Conservation (phyloP, 2,888 invertebrate species). For the Harpalus rubripes region DNA sequence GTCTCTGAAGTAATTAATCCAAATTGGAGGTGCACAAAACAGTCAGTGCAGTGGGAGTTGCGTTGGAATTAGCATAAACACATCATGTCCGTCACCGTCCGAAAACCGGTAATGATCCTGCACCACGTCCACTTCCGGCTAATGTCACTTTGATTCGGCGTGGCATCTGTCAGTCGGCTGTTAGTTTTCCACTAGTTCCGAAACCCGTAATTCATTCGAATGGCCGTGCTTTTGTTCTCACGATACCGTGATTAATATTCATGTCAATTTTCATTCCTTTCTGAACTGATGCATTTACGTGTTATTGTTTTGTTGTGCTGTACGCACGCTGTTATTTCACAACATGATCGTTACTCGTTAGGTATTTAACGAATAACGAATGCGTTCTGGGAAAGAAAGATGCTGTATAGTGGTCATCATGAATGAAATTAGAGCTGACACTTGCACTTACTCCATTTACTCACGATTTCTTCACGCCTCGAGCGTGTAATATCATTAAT, state of each 20-base stretch:
- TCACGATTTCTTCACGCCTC: constrained; percentile 1
- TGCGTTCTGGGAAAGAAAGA: constrained; percentile 31
- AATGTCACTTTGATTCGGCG: constrained; percentile 49
- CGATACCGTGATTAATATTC: constrained; percentile 63
- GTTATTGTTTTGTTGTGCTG: constrained; percentile 55
- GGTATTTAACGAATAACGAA: constrained; percentile 53
- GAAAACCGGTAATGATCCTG: background rate
- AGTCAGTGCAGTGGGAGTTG: background rate
- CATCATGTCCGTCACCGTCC: constrained; percentile 20
- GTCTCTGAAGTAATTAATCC: constrained; percentile 2
- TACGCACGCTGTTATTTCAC: constrained; percentile 50
- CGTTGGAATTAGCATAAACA: constrained; percentile 37
- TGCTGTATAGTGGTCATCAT: background rate
- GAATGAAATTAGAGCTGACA: background rate
- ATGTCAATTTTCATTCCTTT: constrained; percentile 65
- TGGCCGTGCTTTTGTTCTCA: constrained; percentile 63
- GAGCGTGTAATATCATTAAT: background rate
- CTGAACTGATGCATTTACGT: constrained; percentile 57
- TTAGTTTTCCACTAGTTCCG: constrained; percentile 45
- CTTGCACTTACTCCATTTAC: background rate
- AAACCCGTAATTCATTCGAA: constrained; percentile 57
- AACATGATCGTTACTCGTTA: constrained; percentile 48
- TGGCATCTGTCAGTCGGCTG: constrained; percentile 28
- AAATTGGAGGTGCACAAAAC: constrained; percentile 19
- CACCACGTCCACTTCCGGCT: background rate